Base-by-base conservation (phyloP, 2,113 vertebrate species). In the Vulpes vulpes region DNA sequence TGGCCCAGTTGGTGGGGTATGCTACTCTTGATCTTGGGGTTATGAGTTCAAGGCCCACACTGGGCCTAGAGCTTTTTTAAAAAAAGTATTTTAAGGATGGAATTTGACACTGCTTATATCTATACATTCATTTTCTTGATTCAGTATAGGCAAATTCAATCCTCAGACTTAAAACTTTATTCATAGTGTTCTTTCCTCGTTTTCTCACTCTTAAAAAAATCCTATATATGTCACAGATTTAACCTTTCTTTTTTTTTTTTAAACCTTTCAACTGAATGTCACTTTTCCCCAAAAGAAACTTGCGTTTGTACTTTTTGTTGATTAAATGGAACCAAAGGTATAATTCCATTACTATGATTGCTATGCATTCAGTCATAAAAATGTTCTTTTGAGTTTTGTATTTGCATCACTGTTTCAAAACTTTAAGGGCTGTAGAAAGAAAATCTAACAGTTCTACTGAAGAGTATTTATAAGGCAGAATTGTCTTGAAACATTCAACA, bases 221-320 rank as follows among this genome's bases (percentile, higher is more conserved):
- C 19, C 79, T 59, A 32, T 74, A 74, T 87, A 79, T 96, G 32
- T 55, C n/a, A 71, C 57, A 73, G n/a, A 53, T 80, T 93, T 92
- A 94, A 67, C 49, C 35, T 62, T 94, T 96, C 22, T 43, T 7
- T 43, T 43, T 43, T 43, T 43, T 43, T 43, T 43, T 43, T 43
- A 43, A 94, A 73, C 49, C 35, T 62, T 94, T 96, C 22, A 67
- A 12, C 22, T 4, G 0, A 64, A 5, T 73, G 78, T 91, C 51
- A 82, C 53, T 89, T 88, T 92, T 60, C 32, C n/a, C 20, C 69
- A 91, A 83, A 86, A 60, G 60, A 97, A 97, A 97, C 10, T 76
- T 82, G 57, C 83, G 12, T 79, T 27, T 86, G 7, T 73, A 55
- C 62, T 94, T 96, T 81, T 35, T 83, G 53, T 90, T 76, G 38